Evolutionary conservation across 2,113 vertebrate species (phyloP).

Genomic region (Fregetta grallaria): DNA sequence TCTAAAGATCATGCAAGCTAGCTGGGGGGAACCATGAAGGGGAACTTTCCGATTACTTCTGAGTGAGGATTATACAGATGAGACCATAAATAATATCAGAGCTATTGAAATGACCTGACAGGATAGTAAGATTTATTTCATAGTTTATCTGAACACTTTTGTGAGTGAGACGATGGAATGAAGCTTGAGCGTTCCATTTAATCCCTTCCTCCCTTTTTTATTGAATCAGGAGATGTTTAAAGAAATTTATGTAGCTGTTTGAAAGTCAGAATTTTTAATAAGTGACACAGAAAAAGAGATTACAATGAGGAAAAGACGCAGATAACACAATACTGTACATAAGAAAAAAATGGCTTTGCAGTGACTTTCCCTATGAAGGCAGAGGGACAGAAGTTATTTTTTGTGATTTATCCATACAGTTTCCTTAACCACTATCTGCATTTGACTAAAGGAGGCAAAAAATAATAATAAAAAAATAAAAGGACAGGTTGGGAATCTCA

Average conservation of each 20-base stretch:
- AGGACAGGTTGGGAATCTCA: neutral
- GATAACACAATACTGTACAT: slow-evolving; percentile 50
- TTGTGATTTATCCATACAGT: slow-evolving; percentile 16
- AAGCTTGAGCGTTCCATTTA: slow-evolving; percentile 57
- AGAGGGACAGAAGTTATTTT: neutral
- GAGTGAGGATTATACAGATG: slow-evolving; percentile 37
- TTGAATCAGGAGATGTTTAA: slow-evolving; percentile 63
- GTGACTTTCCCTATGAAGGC: slow-evolving; percentile 16
- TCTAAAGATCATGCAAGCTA: slow-evolving; percentile 1
- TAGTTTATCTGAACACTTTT: slow-evolving; percentile 64
- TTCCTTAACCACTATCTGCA: neutral
- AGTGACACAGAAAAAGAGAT: slow-evolving; percentile 61
- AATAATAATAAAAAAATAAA: neutral
- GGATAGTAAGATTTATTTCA: slow-evolving; percentile 72
- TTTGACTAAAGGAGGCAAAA: neutral
- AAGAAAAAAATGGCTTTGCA: slow-evolving; percentile 36
- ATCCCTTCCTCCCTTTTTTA: slow-evolving; percentile 63
- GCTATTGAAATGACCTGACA: slow-evolving; percentile 62
- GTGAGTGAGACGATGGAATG: slow-evolving; percentile 56
- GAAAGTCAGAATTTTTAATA: slow-evolving; percentile 74
- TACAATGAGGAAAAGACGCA: slow-evolving; percentile 13
- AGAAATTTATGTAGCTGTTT: slow-evolving; percentile 70
- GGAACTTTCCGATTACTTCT: slow-evolving; percentile 33
- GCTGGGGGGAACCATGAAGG: neutral
- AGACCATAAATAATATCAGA: slow-evolving; percentile 66